Base-by-base conservation (phyloP, 2,888 invertebrate genomes). In the Caenorhabditis sp. region DNA sequence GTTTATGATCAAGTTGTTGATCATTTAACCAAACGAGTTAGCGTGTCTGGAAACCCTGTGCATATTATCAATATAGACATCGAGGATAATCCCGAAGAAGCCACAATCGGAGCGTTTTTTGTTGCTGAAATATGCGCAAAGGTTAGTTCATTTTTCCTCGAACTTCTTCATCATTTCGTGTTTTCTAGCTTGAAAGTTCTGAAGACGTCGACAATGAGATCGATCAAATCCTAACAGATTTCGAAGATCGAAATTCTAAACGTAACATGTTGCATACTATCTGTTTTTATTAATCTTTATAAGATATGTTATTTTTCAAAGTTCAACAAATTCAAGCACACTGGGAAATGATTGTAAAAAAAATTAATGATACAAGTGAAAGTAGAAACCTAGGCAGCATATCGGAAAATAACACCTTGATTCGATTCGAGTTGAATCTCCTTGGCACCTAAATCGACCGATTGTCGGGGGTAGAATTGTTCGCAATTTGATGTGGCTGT, bases 81-180 rank as follows among this genome's bases (percentile, higher is more conserved):
- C 84, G 95, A 95, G 89, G 99, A 99, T 90, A 99, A 99, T 90
- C 95, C 97, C 81, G 99, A 99, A 89, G 99, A 99, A 89, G 99
- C 99, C 0, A 95, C 97, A 2, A 93, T 99, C 87, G 99, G 99
- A 79, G 97, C 99, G 43, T 97, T 97, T 90, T 91, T 97, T 83
- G 96, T 99, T 81, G 94, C 94, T 89, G 97, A 99, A 89, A 92
- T 99, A 90, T 94, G 95, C 81, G 92, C 21, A 49, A 59, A 59
- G 17, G 59, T 59, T 12, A 19, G 21, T 37, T 26, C 19, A 21
- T 58, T 21, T 19, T 14, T 37, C 8, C 36, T 8, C 3, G 4
- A 53, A 53, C 10, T 24, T 31, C 8, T 55, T 23, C 2, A 10
- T 27, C 36, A 8, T 27, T 57, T 17, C 27, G 26, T 5, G 21